Base-by-base conservation (phyloP, 2,797 vertebrate species). In the Gymnothorax reevesii region DNA sequence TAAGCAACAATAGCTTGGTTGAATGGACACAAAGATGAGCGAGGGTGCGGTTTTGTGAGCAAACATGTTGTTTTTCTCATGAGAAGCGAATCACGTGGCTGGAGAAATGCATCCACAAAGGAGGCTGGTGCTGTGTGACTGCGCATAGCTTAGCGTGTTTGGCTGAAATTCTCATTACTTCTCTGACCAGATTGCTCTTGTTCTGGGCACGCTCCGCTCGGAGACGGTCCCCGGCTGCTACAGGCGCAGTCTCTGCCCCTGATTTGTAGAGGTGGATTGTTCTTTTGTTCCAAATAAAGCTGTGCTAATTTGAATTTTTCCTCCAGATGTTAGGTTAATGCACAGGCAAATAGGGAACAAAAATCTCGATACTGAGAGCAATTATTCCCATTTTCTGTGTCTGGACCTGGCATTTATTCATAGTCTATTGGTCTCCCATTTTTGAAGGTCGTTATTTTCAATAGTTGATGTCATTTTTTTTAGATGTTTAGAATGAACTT, bases 261-360 rank as follows among this genome's bases (percentile, higher is more conserved):
- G 89, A 91, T 88, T 92, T 88, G 86, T 84, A 84, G 82, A 90
- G 87, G 88, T 55, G 88, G 88, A 93, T 83, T 89, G 88, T 55
- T 89, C 88, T 77, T 91, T 89, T 90, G 91, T 91, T 92, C 88
- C 60, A 75, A 87, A 87, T 90, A 89, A 87, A 89, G 87, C 83
- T 91, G 2, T 52, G 89, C 87, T 87, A 87, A 92, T 90, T 88
- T 92, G 90, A 42, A 92, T 88, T 92, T 86, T 73, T 71, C 89
- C 87, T 93, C 90, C 90, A 89, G 91, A 92, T 90, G 90, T 88
- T 88, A 88, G 90, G 89, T 90, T 94, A 94, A 95, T 93, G 88
- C 92, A 91, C 87, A 90, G 87, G 88, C 84, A 86, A 62, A 92
- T 89, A 88, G 90, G 66, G 71, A 91, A 88, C 86, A 84, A 84